A percentile compares a stretch with the other conserved stretches of the same genome.
These are phyloP conservation scores for Slavum lentiscoides DNA, from an alignment of 2,888 invertebrate genomes.

Conservation along the genomic window DNA sequence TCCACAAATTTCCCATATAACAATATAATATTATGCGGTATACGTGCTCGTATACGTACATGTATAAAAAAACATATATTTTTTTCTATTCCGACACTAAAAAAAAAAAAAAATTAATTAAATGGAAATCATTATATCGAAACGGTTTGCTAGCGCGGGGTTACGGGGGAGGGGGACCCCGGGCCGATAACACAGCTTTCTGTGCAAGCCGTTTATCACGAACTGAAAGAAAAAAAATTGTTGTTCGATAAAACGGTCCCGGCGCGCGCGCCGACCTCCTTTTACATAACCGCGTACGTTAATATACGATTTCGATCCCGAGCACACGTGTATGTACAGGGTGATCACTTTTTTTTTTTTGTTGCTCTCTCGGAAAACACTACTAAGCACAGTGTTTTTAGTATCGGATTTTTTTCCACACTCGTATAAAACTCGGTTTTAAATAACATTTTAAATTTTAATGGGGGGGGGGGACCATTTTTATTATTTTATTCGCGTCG, in stretches of 20 bases:
- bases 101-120: not conserved
- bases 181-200: constrained; percentile 31
- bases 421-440: too few species aligned
- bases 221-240: constrained; percentile 3
- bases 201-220: constrained; percentile 21
- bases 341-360: too few species aligned
- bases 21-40: not conserved
- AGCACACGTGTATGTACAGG: too few species aligned
- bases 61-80: too few species aligned
- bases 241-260: constrained; percentile 25
- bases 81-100: not conserved
- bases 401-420: too few species aligned
- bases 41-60: not conserved
- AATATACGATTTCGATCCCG: not conserved
- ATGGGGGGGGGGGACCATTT: too few species aligned
- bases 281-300: not conserved
- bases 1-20: not conserved
- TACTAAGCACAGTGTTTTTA: too few species aligned
- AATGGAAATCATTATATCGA: constrained; percentile 19
- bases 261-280: constrained; percentile 26
- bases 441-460: too few species aligned
- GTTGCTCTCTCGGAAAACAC: too few species aligned
- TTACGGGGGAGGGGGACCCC: not conserved
- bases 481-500: too few species aligned
- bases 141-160: not conserved